Evolutionary conservation across 2,888 invertebrate species (phyloP), one percentile per base, ranked within the genome.

Genomic region (Boloria selene): DNA sequence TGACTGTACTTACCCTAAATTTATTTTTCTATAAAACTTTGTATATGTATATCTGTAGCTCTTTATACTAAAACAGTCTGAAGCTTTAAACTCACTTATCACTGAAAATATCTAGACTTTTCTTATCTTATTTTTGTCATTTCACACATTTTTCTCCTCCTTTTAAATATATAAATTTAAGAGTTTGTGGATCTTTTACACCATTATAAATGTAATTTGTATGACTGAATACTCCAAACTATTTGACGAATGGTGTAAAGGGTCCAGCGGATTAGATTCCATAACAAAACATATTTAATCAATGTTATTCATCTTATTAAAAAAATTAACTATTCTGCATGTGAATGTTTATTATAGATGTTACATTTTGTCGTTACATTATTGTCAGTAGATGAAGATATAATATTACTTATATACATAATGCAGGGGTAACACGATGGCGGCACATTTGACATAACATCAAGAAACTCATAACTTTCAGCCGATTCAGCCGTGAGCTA

Each of bases 241-340:
- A n/a, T 6, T 13, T 58, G 53, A 26, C 22, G 22, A 16, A 44
- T 53, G 17, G 67, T 67, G 70, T 67, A 70, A 70, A 6, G n/a
- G 67, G 13, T 65, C 60, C 64, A 65, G 55, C 60, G 67, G 69
- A 65, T 52, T 55, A 65, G 26, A 59, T 26, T 67, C 67, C 61
- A 62, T 62, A 67, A 3, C 26, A 45, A 26, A 13, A 55, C 44
- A 13, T 18, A 44, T 18, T 18, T 63, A 52, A 49, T 61, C 51
- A 66, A 56, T 3, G 26, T 62, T 53, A 45, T 58, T 58, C 61
- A 60, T 52, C 45, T 53, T 61, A 61, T 42, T 54, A 62, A 59
- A 58, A 38, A 64, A 52, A 52, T 17, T 26, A 54, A 65, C 55
- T 38, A 52, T 62, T 38, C 62, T 62, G 51, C 31, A 61, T 67